Evolutionary conservation across 1,140 invertebrate species (phyloP), one percentile per base, ranked within the genome.

Genomic region (Cyclina sinensis): DNA sequence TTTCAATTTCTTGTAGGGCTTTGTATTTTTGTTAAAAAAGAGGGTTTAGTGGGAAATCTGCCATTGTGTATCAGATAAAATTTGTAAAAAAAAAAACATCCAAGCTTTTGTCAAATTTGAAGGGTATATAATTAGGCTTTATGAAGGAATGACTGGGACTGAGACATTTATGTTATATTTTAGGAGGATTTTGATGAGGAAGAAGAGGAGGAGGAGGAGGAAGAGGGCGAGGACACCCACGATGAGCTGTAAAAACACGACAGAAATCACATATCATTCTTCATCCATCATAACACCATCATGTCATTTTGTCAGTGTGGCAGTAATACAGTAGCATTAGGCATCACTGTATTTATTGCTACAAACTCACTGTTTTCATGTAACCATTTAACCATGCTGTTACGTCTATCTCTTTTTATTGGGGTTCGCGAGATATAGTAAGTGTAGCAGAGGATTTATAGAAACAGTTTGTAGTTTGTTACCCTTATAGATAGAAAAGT

Each of bases 161-260:
- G n/a, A n/a, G n/a, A n/a, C n/a, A n/a, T n/a, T n/a, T n/a, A n/a
- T n/a, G n/a, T n/a, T n/a, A n/a, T 59, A 51, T 88, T 81, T 51
- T n/a, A 74, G 68, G 65, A 79, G 54, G 68, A 90, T 88, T 85
- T 91, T 51, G 91, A 92, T 62, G 90, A 93, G 59, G 89, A 91
- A 18, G 93, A 94, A 4, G 93, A 93, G 35, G 93, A 94, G 27
- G 92, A 92, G 21, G 93, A 93, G 0, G 93, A 92, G 4, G 94
- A 92, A 24, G 92, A 93, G 39, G 89, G 90, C 37, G 89, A 90
- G 7, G 73, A 85, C 14, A 83, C 68, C 32, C 92, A 91, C 81
- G 93, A 93, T 78, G 94, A 94, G 76, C 91, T 94, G 73, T 94
- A 94, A 91, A 88, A 3, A 16, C n/a, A n/a, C n/a, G n/a, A n/a